Conservation (phyloP, 2,888 invertebrate species). For the Eugnorisma glareosa region DNA sequence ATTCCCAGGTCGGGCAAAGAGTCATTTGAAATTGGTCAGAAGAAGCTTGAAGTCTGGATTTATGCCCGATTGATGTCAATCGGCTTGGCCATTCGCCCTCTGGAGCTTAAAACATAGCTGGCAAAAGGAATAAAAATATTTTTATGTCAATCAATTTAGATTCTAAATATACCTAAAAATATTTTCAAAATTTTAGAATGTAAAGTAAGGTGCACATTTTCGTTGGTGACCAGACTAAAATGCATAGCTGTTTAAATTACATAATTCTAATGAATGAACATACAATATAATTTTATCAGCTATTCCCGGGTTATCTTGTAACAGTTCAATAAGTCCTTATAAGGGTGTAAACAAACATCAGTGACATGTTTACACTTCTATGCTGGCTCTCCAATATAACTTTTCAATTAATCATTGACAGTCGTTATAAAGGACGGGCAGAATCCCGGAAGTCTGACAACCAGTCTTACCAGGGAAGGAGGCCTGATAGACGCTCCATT, state of each 20-base stretch:
- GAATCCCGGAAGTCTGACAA: neutral
- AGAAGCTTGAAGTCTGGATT: neutral
- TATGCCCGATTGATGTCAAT: neutral
- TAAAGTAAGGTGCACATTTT: neutral
- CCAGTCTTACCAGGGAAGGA: neutral
- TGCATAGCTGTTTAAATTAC: constrained; percentile 23
- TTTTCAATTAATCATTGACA: neutral
- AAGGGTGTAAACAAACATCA: constrained; percentile 41
- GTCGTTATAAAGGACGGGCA: neutral
- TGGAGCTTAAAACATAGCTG: neutral
- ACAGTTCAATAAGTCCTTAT: constrained; percentile 4
- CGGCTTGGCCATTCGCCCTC: no score
- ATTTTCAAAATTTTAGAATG: no score
- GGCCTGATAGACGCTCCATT: no score
- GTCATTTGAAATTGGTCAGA: neutral
- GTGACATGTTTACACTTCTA: constrained; percentile 5
- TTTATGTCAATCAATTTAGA: neutral
- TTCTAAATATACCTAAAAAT: no score
- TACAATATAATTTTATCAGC: constrained; percentile 45
- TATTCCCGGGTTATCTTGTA: constrained; percentile 27
- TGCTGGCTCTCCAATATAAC: neutral
- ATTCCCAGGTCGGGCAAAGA: neutral
- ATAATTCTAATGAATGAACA: constrained; percentile 7
- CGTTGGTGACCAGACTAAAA: neutral
- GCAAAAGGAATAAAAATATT: neutral